Percentiles rank a stretch among this genome's conserved stretches.
Conservation (phyloP, 1,140 invertebrate species). For the Agrypnia vestita region DNA sequence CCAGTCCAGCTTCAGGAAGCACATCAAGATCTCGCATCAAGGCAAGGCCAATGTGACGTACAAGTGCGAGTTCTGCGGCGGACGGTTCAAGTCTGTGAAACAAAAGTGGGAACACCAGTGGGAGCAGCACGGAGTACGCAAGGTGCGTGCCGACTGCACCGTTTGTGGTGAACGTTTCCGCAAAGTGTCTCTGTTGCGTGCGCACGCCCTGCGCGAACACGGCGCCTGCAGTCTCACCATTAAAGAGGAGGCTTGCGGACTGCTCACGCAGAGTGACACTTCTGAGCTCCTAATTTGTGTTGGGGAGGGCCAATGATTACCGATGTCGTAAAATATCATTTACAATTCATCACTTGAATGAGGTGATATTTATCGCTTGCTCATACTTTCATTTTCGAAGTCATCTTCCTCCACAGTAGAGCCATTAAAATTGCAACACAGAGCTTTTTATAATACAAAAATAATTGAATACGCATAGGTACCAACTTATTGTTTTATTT, state of each 20-base stretch:
- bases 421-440: too few relatives aligned
- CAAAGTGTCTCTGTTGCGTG: constrained; percentile 52
- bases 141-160: constrained; percentile 67
- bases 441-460: too few relatives aligned
- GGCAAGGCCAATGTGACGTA: constrained; percentile 62
- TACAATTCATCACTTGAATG: too few relatives aligned
- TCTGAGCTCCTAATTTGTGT: constrained; percentile 4
- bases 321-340: too few relatives aligned
- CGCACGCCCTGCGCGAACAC: constrained; percentile 50
- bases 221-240: background rate
- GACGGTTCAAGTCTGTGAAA: constrained; percentile 66
- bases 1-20: constrained; percentile 68
- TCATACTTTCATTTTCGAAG: too few relatives aligned
- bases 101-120: constrained; percentile 72
- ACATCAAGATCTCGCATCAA: constrained; percentile 66
- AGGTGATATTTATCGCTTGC: too few relatives aligned
- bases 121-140: constrained; percentile 66
- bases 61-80: constrained; percentile 66
- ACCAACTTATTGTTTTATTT: too few relatives aligned
- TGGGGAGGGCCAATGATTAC: background rate
- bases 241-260: background rate
- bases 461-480: too few relatives aligned
- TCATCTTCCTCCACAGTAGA: too few relatives aligned
- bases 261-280: constrained; percentile 19
- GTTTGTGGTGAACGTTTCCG: constrained; percentile 67